These are phyloP conservation scores for Camponotus vicinus DNA, from an alignment of 1,140 invertebrate species.

Conservation along the genomic window DNA sequence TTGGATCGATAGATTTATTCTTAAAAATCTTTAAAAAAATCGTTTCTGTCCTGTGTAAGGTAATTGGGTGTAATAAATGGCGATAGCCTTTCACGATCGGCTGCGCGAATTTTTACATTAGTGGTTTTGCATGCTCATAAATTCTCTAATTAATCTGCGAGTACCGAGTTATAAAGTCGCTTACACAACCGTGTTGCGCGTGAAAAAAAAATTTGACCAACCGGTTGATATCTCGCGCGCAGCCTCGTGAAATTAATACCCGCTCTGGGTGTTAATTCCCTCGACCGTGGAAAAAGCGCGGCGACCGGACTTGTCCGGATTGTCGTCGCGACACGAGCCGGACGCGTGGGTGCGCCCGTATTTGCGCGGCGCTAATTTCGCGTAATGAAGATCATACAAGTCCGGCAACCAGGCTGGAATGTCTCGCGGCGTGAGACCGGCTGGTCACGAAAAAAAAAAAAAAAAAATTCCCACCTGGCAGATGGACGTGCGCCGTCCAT, in stretches of 20 bases:
- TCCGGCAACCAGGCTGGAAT: conserved; percentile 59
- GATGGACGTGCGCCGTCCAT: conserved; percentile 16
- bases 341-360: conserved; percentile 59
- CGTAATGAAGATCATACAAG: conserved; percentile 70
- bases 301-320: neutral
- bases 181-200: conserved; percentile 24
- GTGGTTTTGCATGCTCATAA: conserved; percentile 29
- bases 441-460: neutral
- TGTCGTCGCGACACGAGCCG: conserved; percentile 59
- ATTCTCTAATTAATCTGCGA: conserved; percentile 48
- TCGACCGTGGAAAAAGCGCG: conserved; percentile 34
- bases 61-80: neutral
- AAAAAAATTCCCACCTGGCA: conserved; percentile 47
- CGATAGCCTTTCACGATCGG: conserved; percentile 7
- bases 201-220: conserved; percentile 16
- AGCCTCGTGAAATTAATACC: conserved; percentile 34
- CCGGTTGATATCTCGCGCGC: conserved; percentile 42
- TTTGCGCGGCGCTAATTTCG: conserved; percentile 71
- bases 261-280: conserved; percentile 66
- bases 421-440: conserved; percentile 50
- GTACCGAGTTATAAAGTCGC: conserved; percentile 16
- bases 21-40: neutral
- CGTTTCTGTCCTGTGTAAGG: conserved; percentile 10
- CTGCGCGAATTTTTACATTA: conserved; percentile 17
- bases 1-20: neutral